Evolutionary conservation across 2,888 invertebrate genomes (phyloP), one percentile per base, ranked within the genome.

Genomic region (Morpho achilles): DNA sequence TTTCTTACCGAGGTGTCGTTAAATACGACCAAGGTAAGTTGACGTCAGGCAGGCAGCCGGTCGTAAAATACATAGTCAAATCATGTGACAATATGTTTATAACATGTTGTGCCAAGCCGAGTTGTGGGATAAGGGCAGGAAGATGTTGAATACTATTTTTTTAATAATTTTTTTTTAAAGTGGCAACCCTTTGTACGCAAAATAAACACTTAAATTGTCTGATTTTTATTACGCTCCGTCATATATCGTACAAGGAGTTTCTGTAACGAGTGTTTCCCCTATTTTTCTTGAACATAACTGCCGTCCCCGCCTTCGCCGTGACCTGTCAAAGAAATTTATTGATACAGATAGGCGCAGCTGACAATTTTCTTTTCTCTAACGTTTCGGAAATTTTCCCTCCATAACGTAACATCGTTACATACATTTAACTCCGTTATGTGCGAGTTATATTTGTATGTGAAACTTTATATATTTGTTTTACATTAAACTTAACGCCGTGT

Each of bases 251-350:
- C 10, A 53, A 56, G 41, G 49, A 53, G 58, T 47, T 47, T 56
- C 42, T 46, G 58, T 64, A 53, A 56, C 57, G 62, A 61, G 52
- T 51, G 52, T 58, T 60, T 55, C 59, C 53, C 45, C 59, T 59
- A 64, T 61, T 53, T 66, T 74, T 74, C 59, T 64, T 56, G 54
- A 59, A 68, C 61, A 53, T 66, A 66, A 69, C 62, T 74, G 73
- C 73, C 74, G 73, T 72, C 67, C 61, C 69, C 67, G 53, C 46
- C 53, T 22, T 40, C 63, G 67, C 65, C 67, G 60, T 62, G 64
- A 61, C 60, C 71, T 76, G 79, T 77, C 79, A 71, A 67, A 68
- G 63, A 70, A 76, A 84, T 82, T 82, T 83, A 83, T 82, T 77
- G 76, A 79, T 80, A 82, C 67, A 70, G 75, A 81, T 80, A 68